Percentiles rank a stretch among this genome's conserved stretches.
Conservation (phyloP, 2,888 invertebrate species). For the Dermolepida albohirtum region DNA sequence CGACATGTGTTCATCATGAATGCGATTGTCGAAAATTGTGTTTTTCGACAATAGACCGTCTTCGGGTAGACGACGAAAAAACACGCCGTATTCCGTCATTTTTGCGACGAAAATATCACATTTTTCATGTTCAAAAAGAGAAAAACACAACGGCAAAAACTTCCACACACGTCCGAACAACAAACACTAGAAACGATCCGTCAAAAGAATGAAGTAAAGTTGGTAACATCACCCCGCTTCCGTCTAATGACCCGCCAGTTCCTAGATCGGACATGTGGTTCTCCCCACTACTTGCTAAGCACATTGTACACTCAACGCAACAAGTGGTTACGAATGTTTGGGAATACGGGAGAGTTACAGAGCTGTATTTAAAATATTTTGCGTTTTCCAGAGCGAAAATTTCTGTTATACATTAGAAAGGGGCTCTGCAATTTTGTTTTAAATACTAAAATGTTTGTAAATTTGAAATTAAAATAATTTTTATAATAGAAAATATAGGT, state of each 20-base stretch:
- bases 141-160: conserved; percentile 12
- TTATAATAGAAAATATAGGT: too few relatives aligned
- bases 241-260: conserved; percentile 48
- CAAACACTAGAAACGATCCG: conserved; percentile 43
- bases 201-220: conserved; percentile 37
- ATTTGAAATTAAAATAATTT: too few relatives aligned
- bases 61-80: neutral
- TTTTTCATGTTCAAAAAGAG: conserved; percentile 2
- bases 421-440: too few relatives aligned
- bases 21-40: too few relatives aligned
- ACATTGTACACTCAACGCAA: conserved; percentile 53
- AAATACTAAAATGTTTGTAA: too few relatives aligned
- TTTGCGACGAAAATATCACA: neutral
- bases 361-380: neutral
- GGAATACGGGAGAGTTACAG: neutral
- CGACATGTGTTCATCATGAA: too few relatives aligned
- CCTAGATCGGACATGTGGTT: conserved; percentile 46
- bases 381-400: neutral
- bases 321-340: conserved; percentile 47
- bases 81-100: conserved; percentile 1
- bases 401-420: too few relatives aligned
- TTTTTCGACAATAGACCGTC: too few relatives aligned
- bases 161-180: conserved; percentile 38
- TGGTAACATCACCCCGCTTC: conserved; percentile 38
- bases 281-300: conserved; percentile 48